Conservation (phyloP, 1,140 invertebrate species). For the Asobara japonica region DNA sequence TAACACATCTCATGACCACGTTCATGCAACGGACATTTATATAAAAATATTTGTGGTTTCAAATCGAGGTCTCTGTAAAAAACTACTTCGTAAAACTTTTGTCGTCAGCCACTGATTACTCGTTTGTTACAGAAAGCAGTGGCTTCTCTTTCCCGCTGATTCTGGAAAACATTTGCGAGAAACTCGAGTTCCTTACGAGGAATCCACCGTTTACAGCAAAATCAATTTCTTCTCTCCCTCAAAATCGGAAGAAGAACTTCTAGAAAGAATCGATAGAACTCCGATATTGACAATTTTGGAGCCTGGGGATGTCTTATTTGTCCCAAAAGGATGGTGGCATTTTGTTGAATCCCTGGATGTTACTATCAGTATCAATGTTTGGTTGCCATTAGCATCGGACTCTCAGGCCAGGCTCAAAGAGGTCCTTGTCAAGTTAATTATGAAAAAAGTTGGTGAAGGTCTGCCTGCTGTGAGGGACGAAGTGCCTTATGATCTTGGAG, state of each 20-base stretch:
- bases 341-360: constrained; percentile 86
- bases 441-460: constrained; percentile 51
- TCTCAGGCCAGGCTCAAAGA: constrained; percentile 57
- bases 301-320: constrained; percentile 87
- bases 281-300: constrained; percentile 73
- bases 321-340: constrained; percentile 96
- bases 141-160: constrained; percentile 91
- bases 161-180: constrained; percentile 75
- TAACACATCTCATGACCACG: too few relatives aligned
- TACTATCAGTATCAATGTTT: constrained; percentile 86
- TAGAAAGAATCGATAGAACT: constrained; percentile 40
- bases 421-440: constrained; percentile 61
- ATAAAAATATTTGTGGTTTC: constrained; percentile 5
- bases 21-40: background rate
- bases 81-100: background rate
- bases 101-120: background rate
- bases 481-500: constrained; percentile 37
- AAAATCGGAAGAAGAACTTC: constrained; percentile 49
- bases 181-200: constrained; percentile 94
- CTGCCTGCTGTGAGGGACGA: constrained; percentile 37
- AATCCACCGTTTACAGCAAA: constrained; percentile 93
- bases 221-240: constrained; percentile 79
- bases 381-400: constrained; percentile 79
- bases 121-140: constrained; percentile 78
- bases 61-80: background rate